Base-by-base conservation (phyloP, 2,888 invertebrate species). In the Monopis laevigella region DNA sequence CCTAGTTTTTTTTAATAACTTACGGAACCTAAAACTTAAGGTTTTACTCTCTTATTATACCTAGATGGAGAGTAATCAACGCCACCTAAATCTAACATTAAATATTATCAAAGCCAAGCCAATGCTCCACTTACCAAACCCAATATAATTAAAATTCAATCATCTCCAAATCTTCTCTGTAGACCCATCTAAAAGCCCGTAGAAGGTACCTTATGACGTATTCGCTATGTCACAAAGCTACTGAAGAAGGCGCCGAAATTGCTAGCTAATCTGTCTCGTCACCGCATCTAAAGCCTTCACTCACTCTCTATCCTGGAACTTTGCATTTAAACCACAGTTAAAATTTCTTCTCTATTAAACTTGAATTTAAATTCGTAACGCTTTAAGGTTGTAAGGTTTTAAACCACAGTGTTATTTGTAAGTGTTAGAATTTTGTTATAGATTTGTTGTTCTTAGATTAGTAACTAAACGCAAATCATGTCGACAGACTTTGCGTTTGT, bases 181-280 rank as follows among this genome's bases (percentile, higher is more conserved):
- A 24, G 6, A n/a, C n/a, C n/a, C 6, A 7, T 24, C 11, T 21
- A 21, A 19, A 36, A 21, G 19, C 36, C 18, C 14, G 18, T 3
- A 16, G n/a, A 3, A 3, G 10, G 12, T 28, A 28, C n/a, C 2
- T 30, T 30, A 10, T 30, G 18, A 35, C 18, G 35, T 19, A 19
- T 17, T 35, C 18, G 35, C 18, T 19, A 6, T 38, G 44, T 40
- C 40, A 46, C 38, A 51, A 58, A 44, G 48, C 43, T 39, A 47
- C 45, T 55, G 55, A 59, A 60, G 55, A 60, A 60, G 56, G 19
- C 36, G 7, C 36, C 62, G 63, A 72, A 73, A 74, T 73, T 74
- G 65, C 62, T 62, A 64, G 65, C 59, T 73, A 74, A 74, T 74
- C 75, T 73, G 48, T 50, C 36, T 3, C 36, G 2, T 36, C n/a